These are phyloP conservation scores for Jordanella pulchra DNA, from an alignment of 2,797 vertebrate species.

Conservation along the genomic window DNA sequence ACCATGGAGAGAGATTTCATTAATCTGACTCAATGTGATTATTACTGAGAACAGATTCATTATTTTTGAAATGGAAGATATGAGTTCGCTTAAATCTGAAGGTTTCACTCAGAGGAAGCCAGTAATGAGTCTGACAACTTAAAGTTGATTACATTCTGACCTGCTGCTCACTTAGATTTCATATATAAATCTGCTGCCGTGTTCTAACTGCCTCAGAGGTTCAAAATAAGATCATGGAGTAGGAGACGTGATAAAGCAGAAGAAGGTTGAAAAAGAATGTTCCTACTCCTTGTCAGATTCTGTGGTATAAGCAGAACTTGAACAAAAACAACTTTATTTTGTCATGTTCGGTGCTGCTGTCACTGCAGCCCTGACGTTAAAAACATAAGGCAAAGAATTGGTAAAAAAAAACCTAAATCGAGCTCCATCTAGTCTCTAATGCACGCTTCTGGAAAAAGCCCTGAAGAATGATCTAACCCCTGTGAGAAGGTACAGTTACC, in stretches of 20 bases:
- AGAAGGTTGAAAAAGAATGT: neutral
- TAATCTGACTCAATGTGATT: constrained; percentile 24
- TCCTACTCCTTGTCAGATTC: neutral
- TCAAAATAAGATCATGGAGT: constrained; percentile 2
- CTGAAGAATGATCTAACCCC: neutral
- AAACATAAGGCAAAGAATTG: constrained; percentile 1
- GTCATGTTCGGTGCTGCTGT: constrained; percentile 1
- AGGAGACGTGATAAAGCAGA: neutral
- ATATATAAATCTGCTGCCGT: constrained; percentile 6
- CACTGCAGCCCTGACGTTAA: neutral
- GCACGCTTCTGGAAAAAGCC: neutral
- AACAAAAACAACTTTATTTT: constrained; percentile 6
- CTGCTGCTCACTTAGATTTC: constrained; percentile 3
- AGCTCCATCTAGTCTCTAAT: constrained; percentile 9
- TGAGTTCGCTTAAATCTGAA: constrained; percentile 17
- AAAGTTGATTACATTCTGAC: constrained; percentile 17
- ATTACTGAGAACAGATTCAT: constrained; percentile 7
- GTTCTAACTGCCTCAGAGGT: neutral
- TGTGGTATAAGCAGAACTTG: neutral
- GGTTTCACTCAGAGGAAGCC: constrained; percentile 16
- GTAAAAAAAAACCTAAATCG: neutral
- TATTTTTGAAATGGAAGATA: constrained; percentile 18
- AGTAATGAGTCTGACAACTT: constrained; percentile 7
- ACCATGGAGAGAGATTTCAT: constrained; percentile 27
- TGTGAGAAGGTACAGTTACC: neutral